phyloP scores from a whole-genome alignment of 2,888 invertebrate genomes.

The Chouioia cunea region DNA sequence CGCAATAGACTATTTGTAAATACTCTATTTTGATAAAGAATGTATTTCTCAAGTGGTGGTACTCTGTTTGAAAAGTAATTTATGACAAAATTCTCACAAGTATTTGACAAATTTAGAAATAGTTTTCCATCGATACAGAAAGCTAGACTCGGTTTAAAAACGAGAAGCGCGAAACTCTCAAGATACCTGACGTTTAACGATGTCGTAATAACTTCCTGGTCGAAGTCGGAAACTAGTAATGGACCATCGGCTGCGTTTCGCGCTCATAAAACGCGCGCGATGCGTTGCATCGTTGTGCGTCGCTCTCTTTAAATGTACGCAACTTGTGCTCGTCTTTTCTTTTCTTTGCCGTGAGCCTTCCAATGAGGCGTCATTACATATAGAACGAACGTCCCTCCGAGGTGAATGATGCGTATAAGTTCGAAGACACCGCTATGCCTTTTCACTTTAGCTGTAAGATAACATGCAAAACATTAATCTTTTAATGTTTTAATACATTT shows the following conservation, averaged over 20 bases:
- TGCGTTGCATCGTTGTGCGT: slow-evolving; percentile 53
- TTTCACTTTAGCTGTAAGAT: too few relatives aligned
- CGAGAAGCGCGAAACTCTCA: slow-evolving; percentile 32
- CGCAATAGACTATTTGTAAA: too few relatives aligned
- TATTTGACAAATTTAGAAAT: not conserved
- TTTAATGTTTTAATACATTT: too few relatives aligned
- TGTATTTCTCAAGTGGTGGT: too few relatives aligned
- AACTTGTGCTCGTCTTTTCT: slow-evolving; percentile 32
- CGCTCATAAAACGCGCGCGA: slow-evolving; percentile 57
- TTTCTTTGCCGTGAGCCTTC: slow-evolving; percentile 49
- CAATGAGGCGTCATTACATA: slow-evolving; percentile 59
- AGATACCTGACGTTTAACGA: slow-evolving; percentile 53
- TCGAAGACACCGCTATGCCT: too few relatives aligned
- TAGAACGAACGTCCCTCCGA: slow-evolving; percentile 39
- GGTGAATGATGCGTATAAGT: too few relatives aligned
- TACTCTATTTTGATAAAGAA: too few relatives aligned
- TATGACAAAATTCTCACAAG: too few relatives aligned
- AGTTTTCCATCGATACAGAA: slow-evolving; percentile 13
- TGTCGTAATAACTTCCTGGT: slow-evolving; percentile 62
- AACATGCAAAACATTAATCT: too few relatives aligned
- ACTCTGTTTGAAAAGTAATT: too few relatives aligned
- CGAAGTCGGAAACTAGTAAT: slow-evolving; percentile 57
- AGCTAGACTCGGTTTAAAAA: slow-evolving; percentile 32
- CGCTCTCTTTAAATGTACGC: slow-evolving; percentile 49
- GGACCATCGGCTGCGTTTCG: slow-evolving; percentile 61